A percentile compares a stretch with the other conserved stretches of the same genome.
These are phyloP conservation scores for Plecturocebus donacophilus DNA, from an alignment of 2,113 vertebrate species.

Conservation along the genomic window DNA sequence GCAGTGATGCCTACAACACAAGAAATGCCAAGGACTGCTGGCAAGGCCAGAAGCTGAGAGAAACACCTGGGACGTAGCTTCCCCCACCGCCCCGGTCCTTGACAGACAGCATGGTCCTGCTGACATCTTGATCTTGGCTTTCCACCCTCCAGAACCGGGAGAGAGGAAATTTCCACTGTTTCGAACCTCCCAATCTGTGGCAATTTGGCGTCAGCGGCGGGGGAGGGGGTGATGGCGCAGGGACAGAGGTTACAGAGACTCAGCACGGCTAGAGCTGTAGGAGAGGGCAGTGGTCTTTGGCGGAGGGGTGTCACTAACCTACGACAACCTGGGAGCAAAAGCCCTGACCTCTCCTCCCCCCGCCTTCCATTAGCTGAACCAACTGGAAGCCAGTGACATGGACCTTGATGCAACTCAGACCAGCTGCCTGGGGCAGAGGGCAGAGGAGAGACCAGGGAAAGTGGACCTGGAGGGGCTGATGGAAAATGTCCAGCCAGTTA, in stretches of 20 bases:
- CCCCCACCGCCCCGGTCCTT: no score
- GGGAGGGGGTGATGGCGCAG: rapidly evolving
- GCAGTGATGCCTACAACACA: neutral
- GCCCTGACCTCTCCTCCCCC: neutral
- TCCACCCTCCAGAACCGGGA: neutral
- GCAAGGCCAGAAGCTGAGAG: neutral
- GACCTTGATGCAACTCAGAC: neutral
- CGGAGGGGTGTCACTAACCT: neutral
- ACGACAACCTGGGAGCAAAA: no score
- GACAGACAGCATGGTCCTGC: no score
- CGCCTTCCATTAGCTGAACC: neutral
- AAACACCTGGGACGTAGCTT: neutral
- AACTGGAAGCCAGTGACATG: neutral
- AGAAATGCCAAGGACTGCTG: no score
- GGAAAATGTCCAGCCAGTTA: neutral
- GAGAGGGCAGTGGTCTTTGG: no score
- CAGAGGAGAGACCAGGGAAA: neutral
- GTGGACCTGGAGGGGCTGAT: neutral
- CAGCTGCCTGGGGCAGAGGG: neutral
- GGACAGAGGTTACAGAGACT: neutral
- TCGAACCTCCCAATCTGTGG: neutral
- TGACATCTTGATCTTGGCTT: no score
- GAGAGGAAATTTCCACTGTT: neutral
- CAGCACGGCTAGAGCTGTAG: no score
- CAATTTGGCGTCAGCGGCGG: neutral